Evolutionary conservation across 1,140 invertebrate genomes (phyloP).

Genomic region (Steinernema feltiae): DNA sequence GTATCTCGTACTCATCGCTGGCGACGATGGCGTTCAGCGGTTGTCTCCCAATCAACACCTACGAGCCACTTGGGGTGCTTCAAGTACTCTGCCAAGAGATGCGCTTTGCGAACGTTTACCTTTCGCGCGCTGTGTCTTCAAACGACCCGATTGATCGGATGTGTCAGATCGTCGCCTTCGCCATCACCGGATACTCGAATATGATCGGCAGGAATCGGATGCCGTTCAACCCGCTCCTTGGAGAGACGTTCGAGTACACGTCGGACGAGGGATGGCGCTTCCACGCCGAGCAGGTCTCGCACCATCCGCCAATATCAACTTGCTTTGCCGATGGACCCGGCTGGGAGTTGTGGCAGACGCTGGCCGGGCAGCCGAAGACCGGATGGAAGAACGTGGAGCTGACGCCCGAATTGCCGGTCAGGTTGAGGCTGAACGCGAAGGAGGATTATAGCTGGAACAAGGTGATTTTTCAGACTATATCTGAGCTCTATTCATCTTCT

Average conservation of each 20-base stretch:
- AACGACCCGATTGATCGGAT: conserved; percentile 69
- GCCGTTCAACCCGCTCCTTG: conserved; percentile 67
- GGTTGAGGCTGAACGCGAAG: conserved; percentile 18
- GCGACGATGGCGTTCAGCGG: neutral
- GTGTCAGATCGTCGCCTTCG: conserved; percentile 92
- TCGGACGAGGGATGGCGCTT: conserved; percentile 84
- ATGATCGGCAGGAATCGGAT: conserved; percentile 64
- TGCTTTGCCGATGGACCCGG: conserved; percentile 75
- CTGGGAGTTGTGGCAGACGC: conserved; percentile 93
- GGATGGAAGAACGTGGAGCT: conserved; percentile 23
- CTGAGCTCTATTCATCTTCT: neutral
- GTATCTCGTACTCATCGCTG: conserved; percentile 1
- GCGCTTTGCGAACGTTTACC: conserved; percentile 38
- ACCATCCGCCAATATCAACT: conserved; percentile 90
- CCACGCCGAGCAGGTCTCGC: conserved; percentile 81
- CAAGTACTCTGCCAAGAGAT: conserved; percentile 30
- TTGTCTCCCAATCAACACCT: conserved; percentile 22
- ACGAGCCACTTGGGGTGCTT: conserved; percentile 22
- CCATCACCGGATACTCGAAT: conserved; percentile 85
- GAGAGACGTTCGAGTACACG: conserved; percentile 88
- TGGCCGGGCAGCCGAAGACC: conserved; percentile 85
- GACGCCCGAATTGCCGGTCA: conserved; percentile 8
- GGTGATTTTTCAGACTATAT: neutral
- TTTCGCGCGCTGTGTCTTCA: neutral
- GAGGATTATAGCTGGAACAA: conserved; percentile 39